phyloP scores from a whole-genome alignment of 2,113 vertebrate species.

The Brienomyrus longianalis region DNA sequence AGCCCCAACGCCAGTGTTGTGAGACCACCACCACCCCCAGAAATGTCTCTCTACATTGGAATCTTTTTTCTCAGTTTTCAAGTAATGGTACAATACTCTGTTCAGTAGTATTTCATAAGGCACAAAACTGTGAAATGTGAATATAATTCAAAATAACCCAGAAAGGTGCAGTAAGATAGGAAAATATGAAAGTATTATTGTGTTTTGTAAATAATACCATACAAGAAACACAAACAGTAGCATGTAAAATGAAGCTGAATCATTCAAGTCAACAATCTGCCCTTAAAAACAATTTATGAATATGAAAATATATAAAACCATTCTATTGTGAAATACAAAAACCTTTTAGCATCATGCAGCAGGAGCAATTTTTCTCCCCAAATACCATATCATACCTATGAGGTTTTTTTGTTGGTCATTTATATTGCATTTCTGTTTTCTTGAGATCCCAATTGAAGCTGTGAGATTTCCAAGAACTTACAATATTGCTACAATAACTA shows the following conservation, averaged over 20 bases:
- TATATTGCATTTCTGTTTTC: background rate
- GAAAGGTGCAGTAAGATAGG: background rate
- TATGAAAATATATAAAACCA: background rate
- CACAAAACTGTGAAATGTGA: background rate
- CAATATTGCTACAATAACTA: background rate
- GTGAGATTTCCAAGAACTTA: background rate
- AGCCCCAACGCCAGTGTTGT: background rate
- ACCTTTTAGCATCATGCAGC: conserved; percentile 1
- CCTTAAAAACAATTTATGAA: background rate
- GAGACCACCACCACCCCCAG: background rate
- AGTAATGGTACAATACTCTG: background rate
- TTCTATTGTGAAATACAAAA: background rate
- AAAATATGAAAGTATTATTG: conserved; percentile 15
- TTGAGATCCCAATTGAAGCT: background rate
- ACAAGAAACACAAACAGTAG: background rate
- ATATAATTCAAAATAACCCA: background rate
- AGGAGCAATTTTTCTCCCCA: background rate
- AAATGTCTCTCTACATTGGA: background rate
- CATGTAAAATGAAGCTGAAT: conserved; percentile 6
- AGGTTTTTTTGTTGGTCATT: background rate
- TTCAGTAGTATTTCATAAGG: background rate
- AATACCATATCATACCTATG: background rate
- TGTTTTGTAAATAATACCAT: conserved; percentile 6
- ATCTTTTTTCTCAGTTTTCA: background rate
- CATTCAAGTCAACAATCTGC: background rate